Base-by-base conservation (phyloP, 2,797 vertebrate species). In the Cirrhinus mrigala region DNA sequence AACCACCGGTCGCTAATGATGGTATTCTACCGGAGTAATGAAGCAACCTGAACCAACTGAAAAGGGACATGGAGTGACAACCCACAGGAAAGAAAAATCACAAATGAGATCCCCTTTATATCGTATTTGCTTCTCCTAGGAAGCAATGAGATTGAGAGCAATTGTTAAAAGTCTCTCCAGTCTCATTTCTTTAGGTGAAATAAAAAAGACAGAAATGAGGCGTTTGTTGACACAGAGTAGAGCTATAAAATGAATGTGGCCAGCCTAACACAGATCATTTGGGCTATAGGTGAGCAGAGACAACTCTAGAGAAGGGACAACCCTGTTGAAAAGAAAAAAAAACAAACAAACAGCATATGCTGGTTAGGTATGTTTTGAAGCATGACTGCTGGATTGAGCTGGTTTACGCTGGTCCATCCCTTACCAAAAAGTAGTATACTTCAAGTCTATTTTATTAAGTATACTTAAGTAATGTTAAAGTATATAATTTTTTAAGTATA, bases 21-120 rank as follows among this genome's bases (percentile, higher is more conserved):
- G 52, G 3, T 16, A 64, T 64, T 79, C 71, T 50, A 20, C 81
- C 33, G n/a, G 44, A 48, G 60, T 85, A 68, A 81, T 71, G n/a
- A 79, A 73, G 58, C 85, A 82, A 80, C 52, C 73, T 69, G 44
- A 76, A 40, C 18, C 73, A 62, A 71, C 58, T 44, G 50, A 86
- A 64, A 33, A 66, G 64, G 62, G 27, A 33, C 62, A 66, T 6
- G 7, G 18, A 66, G 62, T 33, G 62, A 66, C 62, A 66, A 66
- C 52, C 33, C 15, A 33, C 3, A 76, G 20, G 52, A 15, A n/a
- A 16, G 27, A 64, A 64, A 33, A 50, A 37, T 48, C 6, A 11
- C 54, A 62, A 37, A 82, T 50, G 27, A 62, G 11, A 24, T 33
- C 3, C 33, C 9, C 14, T 44, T 29, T 46, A 77, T 29, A 69